These are phyloP conservation scores for Porites australiensis DNA, from an alignment of 64 coral and sea anemone genomes.

Conservation along the genomic window DNA sequence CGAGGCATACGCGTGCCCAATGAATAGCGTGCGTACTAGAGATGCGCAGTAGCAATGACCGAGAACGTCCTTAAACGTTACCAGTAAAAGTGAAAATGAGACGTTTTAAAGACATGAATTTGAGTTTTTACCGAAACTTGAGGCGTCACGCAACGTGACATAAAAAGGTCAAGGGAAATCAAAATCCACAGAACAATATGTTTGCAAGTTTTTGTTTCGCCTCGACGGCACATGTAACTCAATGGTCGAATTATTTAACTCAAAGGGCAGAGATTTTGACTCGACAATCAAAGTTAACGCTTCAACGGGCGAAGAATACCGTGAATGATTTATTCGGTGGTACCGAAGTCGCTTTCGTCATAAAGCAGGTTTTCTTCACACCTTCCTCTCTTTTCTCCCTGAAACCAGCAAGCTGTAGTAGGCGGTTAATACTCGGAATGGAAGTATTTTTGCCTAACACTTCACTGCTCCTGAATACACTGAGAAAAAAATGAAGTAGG, in stretches of 20 bases:
- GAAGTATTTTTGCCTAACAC: slow-evolving; percentile 2
- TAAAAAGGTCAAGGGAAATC: slow-evolving; percentile 27
- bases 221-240: slow-evolving; percentile 27
- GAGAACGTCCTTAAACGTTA: not conserved
- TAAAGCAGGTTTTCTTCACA: slow-evolving; percentile 48
- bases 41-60: no score
- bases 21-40: not conserved
- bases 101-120: no score
- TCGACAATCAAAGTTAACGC: slow-evolving; percentile 44
- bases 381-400: slow-evolving; percentile 28
- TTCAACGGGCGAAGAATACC: slow-evolving; percentile 26
- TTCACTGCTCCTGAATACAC: slow-evolving; percentile 44
- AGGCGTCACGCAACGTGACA: slow-evolving; percentile 23
- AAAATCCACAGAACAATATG: slow-evolving; percentile 50
- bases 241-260: slow-evolving; percentile 37
- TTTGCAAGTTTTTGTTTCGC: slow-evolving; percentile 36
- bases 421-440: slow-evolving; percentile 34
- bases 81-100: not conserved
- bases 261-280: slow-evolving; percentile 37
- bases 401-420: slow-evolving; percentile 25
- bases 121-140: not conserved
- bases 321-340: slow-evolving; percentile 32
- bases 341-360: slow-evolving; percentile 22
- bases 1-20: not conserved
- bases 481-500: slow-evolving; percentile 43